phyloP scores from a whole-genome alignment of 1,140 invertebrate species.

The Ladona fulva region DNA sequence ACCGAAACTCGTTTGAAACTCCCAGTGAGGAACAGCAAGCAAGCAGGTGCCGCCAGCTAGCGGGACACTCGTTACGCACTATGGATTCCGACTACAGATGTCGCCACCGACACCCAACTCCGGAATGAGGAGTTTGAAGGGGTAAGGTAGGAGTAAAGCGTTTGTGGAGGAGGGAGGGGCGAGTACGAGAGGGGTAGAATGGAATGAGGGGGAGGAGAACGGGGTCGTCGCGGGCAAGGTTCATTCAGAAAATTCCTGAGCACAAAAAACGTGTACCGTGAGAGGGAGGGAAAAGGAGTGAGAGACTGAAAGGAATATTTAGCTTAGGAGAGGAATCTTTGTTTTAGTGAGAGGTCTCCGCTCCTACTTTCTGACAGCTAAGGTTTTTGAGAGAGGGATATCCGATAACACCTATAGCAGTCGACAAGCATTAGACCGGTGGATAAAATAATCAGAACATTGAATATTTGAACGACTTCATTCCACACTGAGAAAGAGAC shows the following conservation, averaged over 20 bases:
- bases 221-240: slow-evolving; percentile 3
- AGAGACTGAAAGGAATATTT: not conserved
- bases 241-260: slow-evolving; percentile 9
- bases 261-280: not conserved
- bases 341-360: no score
- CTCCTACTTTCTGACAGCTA: no score
- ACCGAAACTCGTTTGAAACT: slow-evolving; percentile 1
- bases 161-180: not conserved
- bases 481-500: no score
- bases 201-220: not conserved
- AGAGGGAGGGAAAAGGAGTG: not conserved
- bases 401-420: no score
- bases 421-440: no score
- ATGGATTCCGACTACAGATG: not conserved
- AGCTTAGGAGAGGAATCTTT: no score
- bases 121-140: not conserved
- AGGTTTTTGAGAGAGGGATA: no score
- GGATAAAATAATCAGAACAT: no score
- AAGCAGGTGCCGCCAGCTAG: not conserved
- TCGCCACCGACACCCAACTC: slow-evolving; percentile 1
- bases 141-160: not conserved
- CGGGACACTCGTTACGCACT: not conserved
- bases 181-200: not conserved
- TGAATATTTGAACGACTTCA: no score
- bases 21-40: not conserved